phyloP scores from a whole-genome alignment of 2,113 vertebrate species.

The Onychostruthus taczanowskii region DNA sequence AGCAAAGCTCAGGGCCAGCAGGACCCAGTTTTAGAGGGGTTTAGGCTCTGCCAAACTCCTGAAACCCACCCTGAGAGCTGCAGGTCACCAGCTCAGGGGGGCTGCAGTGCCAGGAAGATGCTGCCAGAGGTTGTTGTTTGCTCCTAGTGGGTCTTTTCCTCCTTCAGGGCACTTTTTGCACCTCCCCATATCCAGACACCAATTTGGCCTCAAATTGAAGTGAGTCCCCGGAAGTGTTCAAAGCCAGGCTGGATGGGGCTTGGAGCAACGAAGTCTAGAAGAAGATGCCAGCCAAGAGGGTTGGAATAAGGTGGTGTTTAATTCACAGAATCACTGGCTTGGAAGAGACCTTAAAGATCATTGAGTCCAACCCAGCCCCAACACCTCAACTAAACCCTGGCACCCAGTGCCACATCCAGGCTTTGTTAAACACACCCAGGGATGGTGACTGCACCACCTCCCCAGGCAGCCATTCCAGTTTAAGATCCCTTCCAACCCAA shows the following conservation, averaged over 20 bases:
- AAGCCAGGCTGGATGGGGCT: neutral
- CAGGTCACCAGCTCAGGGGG: neutral
- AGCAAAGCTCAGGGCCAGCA: neutral
- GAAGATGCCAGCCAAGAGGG: neutral
- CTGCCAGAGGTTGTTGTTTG: neutral
- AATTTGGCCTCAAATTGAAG: neutral
- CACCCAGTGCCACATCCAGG: neutral
- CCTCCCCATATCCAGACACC: neutral
- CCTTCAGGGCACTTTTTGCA: neutral
- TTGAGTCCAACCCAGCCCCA: neutral
- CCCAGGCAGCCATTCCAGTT: neutral
- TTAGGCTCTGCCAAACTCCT: neutral
- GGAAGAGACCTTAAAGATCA: neutral
- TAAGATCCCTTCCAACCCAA: neutral
- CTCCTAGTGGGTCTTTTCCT: neutral
- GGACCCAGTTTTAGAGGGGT: no score
- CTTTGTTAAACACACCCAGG: neutral
- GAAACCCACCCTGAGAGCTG: neutral
- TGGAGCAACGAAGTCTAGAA: neutral
- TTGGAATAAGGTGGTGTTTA: neutral
- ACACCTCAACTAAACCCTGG: neutral
- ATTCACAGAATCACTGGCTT: neutral
- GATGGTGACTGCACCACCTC: neutral
- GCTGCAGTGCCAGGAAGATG: neutral
- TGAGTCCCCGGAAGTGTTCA: neutral